Evolutionary conservation across 1,140 invertebrate genomes (phyloP).

Genomic region (Aphidius ervi): DNA sequence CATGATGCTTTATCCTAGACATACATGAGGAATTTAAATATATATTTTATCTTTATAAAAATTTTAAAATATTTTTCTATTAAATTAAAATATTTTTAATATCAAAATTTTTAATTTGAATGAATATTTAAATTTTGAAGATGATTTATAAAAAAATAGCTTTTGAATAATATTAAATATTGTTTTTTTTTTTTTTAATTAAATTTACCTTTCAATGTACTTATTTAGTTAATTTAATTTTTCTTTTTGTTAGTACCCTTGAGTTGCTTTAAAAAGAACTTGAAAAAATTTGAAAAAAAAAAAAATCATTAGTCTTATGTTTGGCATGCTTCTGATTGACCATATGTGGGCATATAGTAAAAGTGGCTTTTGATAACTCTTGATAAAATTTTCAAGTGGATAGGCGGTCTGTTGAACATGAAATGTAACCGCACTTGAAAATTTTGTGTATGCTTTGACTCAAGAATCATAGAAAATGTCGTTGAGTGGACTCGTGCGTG

Average conservation of each 20-base stretch:
- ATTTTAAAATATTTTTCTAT: too few relatives aligned
- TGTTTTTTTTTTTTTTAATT: too few relatives aligned
- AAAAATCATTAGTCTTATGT: too few relatives aligned
- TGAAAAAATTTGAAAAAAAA: too few relatives aligned
- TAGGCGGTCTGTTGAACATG: slow-evolving; percentile 22
- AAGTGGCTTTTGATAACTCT: slow-evolving; percentile 6
- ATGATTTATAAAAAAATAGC: too few relatives aligned
- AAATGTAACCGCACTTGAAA: slow-evolving; percentile 14
- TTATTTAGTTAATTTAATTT: too few relatives aligned
- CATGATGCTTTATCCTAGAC: not conserved
- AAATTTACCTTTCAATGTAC: too few relatives aligned
- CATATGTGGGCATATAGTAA: not conserved
- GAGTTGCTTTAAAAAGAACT: not conserved
- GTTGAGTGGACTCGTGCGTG: slow-evolving; percentile 2
- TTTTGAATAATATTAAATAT: too few relatives aligned
- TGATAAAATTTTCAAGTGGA: slow-evolving; percentile 12
- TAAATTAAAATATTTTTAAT: too few relatives aligned
- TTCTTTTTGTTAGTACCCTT: not conserved
- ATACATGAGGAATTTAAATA: not conserved
- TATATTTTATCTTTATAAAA: not conserved
- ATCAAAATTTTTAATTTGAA: too few relatives aligned
- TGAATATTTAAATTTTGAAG: too few relatives aligned
- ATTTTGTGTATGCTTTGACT: not conserved
- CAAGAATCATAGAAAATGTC: slow-evolving; percentile 7
- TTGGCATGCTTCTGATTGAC: too few relatives aligned